Evolutionary conservation across 2,113 vertebrate genomes (phyloP), one percentile per base, ranked within the genome.

Genomic region (Catagonus wagneri): DNA sequence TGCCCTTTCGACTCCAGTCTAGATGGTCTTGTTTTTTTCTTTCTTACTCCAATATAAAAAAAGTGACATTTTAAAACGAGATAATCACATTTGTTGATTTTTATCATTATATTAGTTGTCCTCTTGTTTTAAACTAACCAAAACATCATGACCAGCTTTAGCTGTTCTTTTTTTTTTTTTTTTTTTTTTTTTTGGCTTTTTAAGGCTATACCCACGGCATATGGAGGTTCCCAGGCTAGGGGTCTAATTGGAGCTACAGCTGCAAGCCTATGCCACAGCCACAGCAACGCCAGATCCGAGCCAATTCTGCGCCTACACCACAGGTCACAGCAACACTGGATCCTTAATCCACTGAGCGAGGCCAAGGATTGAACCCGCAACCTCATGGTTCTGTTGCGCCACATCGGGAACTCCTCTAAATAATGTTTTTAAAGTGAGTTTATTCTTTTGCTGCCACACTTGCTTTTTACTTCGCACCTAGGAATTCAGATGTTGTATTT

Each of bases 61-160:
- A 78, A 92, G 52, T 85, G 27, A 95, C 71, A 7, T 78, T 95
- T 95, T 93, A 68, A 93, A 76, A 34, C 7, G 71, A 88, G 34
- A 14, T 95, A 80, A 71, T 76, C 39, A 66, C 19, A 78, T 89
- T 78, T 96, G 65, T 83, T 92, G 20, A 68, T 66, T 95, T 96
- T 95, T 95, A 91, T 88, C 66, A 78, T 94, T 69, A 36, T 76
- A 74, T 75, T 86, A 83, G 25, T 84, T 90, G 17, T 71, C 9
- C 20, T 95, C 32, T 89, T 94, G 23, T 93, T 94, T 96, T 95
- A 87, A 92, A 87, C 71, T 83, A 90, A 89, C 39, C 36, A 93
- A 94, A 90, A 75, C n/a, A n/a, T 86, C 54, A 81, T 94, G 14
- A 6, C 65, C 36, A 95, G 50, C 4, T 74, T 92, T 87, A 93